Evolutionary conservation across 2,888 invertebrate genomes (phyloP), one percentile per base, ranked within the genome.

Genomic region (Lochmaea crataegi): DNA sequence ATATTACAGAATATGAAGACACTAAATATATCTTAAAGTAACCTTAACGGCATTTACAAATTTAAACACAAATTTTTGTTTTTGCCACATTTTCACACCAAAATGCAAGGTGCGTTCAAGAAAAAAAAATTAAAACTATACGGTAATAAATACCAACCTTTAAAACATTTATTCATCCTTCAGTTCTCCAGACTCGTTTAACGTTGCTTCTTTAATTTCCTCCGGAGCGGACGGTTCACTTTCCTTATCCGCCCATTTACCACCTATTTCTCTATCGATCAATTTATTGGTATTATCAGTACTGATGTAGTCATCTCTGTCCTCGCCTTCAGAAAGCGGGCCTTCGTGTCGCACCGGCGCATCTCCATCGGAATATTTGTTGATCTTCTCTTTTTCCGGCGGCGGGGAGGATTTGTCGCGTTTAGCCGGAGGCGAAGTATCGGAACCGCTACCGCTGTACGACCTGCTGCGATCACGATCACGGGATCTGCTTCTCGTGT

Each of bases 171-270:
- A 65, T 68, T 45, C 53, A 66, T 74, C 61, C 65, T 69, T 45
- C 53, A 70, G 16, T 56, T 60, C 66, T 18, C 41, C 67, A 10
- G 71, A 32, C 11, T 60, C 69, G 32, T 53, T 65, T 79, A n/a
- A 84, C 18, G 75, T 79, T 63, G 70, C 77, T 61, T 77, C 79
- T 42, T 78, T 78, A 32, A 76, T 76, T 64, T 74, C 77, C 22
- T 72, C 77, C 18, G 69, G 79, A 65, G 75, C 80, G 6, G 51
- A 5, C 11, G 79, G 82, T 61, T 78, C 83, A 7, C 89, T 89
- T 72, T 89, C 89, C 45, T 90, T 90, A 71, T 91, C 91, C 0
- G 91, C 90, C 91, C 91, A 91, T 83, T 91, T 91, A 5, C 91
- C 91, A 79, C 91, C 91, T 80, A 90, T 90, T 84, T 91, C 91